phyloP scores from a whole-genome alignment of 2,797 vertebrate species.

The Sorex maritimensis region DNA sequence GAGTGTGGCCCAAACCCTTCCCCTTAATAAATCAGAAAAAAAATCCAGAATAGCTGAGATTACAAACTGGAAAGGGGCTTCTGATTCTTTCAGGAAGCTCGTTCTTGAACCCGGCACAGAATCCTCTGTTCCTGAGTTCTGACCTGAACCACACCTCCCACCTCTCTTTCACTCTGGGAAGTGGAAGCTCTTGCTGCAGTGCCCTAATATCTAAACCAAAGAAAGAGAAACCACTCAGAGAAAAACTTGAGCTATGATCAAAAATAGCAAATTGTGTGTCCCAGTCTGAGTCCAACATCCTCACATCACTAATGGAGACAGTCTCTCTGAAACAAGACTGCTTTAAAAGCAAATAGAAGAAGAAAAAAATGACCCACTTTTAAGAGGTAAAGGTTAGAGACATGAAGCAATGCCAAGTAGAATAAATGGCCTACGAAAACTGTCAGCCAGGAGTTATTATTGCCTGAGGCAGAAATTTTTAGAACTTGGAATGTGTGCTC shows the following conservation, averaged over 20 bases:
- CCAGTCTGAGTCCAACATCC: background rate
- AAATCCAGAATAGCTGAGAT: background rate
- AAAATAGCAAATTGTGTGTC: background rate
- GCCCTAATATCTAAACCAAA: background rate
- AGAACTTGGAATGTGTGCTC: slow-evolving; percentile 43
- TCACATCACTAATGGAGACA: background rate
- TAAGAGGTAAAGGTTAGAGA: background rate
- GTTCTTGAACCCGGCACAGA: background rate
- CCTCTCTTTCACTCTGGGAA: background rate
- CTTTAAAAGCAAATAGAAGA: background rate
- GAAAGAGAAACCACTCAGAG: background rate
- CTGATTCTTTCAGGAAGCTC: background rate
- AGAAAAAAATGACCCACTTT: background rate
- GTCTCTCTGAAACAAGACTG: background rate
- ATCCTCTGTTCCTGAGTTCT: too few relatives aligned
- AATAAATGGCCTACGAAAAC: background rate
- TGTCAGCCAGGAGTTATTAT: background rate
- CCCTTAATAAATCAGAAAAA: too few relatives aligned
- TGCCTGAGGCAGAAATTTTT: background rate
- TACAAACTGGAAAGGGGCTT: slow-evolving; percentile 5
- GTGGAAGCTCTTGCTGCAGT: background rate
- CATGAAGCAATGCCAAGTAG: background rate
- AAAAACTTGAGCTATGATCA: background rate
- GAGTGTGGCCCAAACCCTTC: too few relatives aligned
- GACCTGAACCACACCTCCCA: background rate